phyloP scores from a whole-genome alignment of 2,113 vertebrate species.

The Protobothrops mucrosquamatus region DNA sequence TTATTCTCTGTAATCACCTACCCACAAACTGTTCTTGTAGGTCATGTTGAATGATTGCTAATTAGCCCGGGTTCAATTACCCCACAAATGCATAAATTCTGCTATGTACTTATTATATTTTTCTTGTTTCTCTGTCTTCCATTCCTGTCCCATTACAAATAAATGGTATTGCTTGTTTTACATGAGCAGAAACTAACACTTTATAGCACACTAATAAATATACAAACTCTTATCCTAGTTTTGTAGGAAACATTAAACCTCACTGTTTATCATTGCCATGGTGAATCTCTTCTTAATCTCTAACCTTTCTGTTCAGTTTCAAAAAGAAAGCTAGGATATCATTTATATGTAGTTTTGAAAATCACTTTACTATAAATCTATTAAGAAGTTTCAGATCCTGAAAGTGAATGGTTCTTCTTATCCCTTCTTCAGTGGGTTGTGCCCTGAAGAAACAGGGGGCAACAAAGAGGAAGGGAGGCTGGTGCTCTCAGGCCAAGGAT shows the following conservation, averaged over 20 bases:
- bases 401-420: conserved; percentile 51
- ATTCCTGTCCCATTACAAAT: background rate
- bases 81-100: background rate
- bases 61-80: background rate
- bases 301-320: conserved; percentile 6
- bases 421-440: conserved; percentile 56
- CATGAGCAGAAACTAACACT: background rate
- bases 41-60: background rate
- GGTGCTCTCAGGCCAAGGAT: background rate
- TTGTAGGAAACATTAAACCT: background rate
- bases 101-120: background rate
- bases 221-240: background rate
- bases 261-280: background rate
- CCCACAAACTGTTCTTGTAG: background rate
- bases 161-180: background rate
- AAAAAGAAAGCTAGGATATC: conserved; percentile 38
- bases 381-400: conserved; percentile 58
- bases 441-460: background rate
- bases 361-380: conserved; percentile 63
- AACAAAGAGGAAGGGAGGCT: conserved; percentile 15
- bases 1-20: background rate
- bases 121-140: background rate
- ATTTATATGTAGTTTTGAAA: conserved; percentile 31
- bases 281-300: background rate
- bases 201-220: background rate